Conservation (phyloP, 2,797 vertebrate genomes). For the Dendrocincla tyrannina region DNA sequence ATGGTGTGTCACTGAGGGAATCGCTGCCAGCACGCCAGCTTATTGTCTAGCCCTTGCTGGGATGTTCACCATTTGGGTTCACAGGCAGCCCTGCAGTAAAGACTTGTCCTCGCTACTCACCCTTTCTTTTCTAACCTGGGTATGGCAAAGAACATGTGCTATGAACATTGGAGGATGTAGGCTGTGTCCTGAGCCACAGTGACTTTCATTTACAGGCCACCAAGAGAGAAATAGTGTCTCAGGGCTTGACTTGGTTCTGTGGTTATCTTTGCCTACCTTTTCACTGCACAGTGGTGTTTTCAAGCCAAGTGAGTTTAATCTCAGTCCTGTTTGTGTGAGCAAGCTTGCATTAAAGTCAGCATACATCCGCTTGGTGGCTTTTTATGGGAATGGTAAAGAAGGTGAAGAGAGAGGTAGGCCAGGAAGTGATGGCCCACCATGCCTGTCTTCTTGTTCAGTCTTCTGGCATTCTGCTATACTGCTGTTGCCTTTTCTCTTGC, state of each 20-base stretch:
- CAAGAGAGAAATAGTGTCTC: background rate
- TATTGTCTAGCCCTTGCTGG: background rate
- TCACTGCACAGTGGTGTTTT: background rate
- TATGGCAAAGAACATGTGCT: background rate
- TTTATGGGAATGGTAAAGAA: background rate
- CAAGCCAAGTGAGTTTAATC: background rate
- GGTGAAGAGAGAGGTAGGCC: background rate
- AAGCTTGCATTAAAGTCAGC: background rate
- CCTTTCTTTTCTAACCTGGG: background rate
- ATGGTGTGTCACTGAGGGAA: fast-evolving
- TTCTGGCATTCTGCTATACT: background rate
- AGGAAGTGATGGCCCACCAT: fast-evolving
- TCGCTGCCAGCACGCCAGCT: fast-evolving
- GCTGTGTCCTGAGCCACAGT: background rate
- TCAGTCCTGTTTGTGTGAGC: background rate
- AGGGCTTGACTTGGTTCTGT: background rate
- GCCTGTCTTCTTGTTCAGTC: background rate
- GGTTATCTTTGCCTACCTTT: background rate
- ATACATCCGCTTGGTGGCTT: background rate
- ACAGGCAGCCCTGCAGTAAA: background rate
- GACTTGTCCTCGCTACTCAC: background rate
- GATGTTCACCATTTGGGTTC: background rate
- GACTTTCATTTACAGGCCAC: background rate
- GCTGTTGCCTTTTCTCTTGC: background rate
- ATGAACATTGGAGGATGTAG: background rate